Percentiles rank a stretch among this genome's conserved stretches.
Conservation (phyloP, 2,113 vertebrate species). For the Anser brachyrhynchus region DNA sequence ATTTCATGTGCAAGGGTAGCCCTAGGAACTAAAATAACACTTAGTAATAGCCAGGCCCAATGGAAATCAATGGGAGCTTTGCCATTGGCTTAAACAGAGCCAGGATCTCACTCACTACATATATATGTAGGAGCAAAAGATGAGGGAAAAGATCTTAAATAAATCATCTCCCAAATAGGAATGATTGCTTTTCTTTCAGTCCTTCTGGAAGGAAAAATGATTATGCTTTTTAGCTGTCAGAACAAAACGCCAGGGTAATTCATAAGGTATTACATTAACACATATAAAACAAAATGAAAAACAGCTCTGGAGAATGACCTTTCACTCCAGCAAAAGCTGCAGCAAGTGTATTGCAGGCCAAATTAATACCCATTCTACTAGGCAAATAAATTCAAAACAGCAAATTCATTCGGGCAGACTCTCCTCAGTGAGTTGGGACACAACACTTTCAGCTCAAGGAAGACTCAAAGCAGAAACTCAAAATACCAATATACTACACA, state of each 20-base stretch:
- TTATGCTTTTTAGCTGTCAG: constrained; percentile 84
- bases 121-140: constrained; percentile 61
- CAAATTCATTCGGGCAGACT: neutral
- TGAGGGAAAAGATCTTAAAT: constrained; percentile 69
- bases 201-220: constrained; percentile 76
- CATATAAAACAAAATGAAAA: constrained; percentile 83
- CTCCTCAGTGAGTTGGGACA: constrained; percentile 7
- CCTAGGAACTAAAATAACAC: neutral
- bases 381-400: constrained; percentile 77
- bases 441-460: constrained; percentile 24
- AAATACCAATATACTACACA: neutral
- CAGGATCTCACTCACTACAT: constrained; percentile 31
- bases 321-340: constrained; percentile 78
- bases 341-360: constrained; percentile 78
- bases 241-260: constrained; percentile 76
- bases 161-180: constrained; percentile 76
- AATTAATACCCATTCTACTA: constrained; percentile 76
- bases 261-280: constrained; percentile 83
- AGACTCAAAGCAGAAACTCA: neutral
- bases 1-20: neutral
- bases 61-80: constrained; percentile 9
- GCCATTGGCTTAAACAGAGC: neutral
- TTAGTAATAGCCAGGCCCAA: neutral
- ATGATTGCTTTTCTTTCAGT: constrained; percentile 75
- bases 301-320: constrained; percentile 78